Base-by-base conservation (phyloP, 1,140 invertebrate genomes). In the Brachionus angularis region DNA sequence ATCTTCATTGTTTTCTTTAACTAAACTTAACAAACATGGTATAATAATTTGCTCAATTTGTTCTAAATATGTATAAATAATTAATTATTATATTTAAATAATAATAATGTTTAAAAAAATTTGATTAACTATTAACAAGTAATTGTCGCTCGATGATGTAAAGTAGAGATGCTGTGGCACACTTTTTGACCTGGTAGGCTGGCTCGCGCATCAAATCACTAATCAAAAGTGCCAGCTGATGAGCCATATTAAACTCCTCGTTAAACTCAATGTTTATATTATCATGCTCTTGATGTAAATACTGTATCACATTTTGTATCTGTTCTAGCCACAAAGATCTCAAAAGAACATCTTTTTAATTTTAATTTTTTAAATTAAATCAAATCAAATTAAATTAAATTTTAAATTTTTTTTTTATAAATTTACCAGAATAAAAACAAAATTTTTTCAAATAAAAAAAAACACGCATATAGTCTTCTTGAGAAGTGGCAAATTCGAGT, bases 1-100 rank as follows among this genome's bases (percentile, higher is more conserved):
- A 50, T 67, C 62, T 67, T 67, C 62, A 50, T 67, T 67, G 10
- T 67, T 67, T 25, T 67, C 62, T 46, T 50, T 46, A 5, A 67
- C 62, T 33, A 67, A 33, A 46, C 47, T 50, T 46, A 67, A 25
- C 23, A 67, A 36, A 47, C 62, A 67, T 2, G 62, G 62, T 18
- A 67, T 23, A 33, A 67, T 67, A 10, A 67, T 46, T 47, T 67
- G n/a, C 47, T 67, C 62, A 5, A 67, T 67, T 67, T 67, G 62
- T 14, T 25, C 62, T 67, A n/a, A 21, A 31, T 10, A 42, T n/a
- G 39, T 16, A 42, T 10, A 16, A 42, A 42, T 10, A 42, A 42
- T 10, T 10, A 10, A 10, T 42, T 42, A 42, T 42, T 42, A 10
- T 42, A 42, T 16, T 42, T 10, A 14, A 46, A 46, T 34, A 31